A percentile compares a stretch with the other conserved stretches of the same genome.
phyloP scores from a whole-genome alignment of 1,140 invertebrate species.

The Brachionus angularis region DNA sequence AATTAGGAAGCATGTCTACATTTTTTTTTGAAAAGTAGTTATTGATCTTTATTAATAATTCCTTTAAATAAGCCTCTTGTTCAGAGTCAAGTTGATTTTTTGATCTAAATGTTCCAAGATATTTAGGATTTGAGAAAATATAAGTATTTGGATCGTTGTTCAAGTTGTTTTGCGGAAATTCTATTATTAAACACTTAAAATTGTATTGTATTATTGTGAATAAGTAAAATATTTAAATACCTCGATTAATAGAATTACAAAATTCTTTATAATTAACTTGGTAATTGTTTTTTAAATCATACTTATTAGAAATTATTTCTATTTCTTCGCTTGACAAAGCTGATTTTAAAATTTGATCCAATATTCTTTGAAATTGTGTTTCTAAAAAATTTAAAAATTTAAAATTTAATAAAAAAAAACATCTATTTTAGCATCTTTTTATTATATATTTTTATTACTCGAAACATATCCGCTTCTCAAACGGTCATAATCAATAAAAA shows the following conservation, averaged over 20 bases:
- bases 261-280: conserved; percentile 55
- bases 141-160: conserved; percentile 1
- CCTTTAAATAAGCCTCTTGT: conserved; percentile 49
- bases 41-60: conserved; percentile 49
- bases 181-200: background rate
- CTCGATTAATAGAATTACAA: conserved; percentile 52
- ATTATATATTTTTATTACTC: no score
- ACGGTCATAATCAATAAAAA: conserved; percentile 57
- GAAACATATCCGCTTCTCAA: conserved; percentile 56
- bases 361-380: conserved; percentile 54
- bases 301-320: conserved; percentile 49
- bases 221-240: background rate
- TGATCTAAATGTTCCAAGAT: conserved; percentile 52
- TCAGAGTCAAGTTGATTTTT: conserved; percentile 49
- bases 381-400: conserved; percentile 35
- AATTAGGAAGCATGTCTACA: conserved; percentile 53
- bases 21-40: conserved; percentile 51
- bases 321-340: conserved; percentile 52
- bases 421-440: no score
- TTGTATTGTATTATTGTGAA: no score
- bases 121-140: conserved; percentile 20
- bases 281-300: conserved; percentile 51
- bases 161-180: conserved; percentile 14
- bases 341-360: conserved; percentile 53
- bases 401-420: background rate